Percentiles rank a stretch among this genome's conserved stretches.
phyloP scores from a whole-genome alignment of 2,888 invertebrate species.

The Dasysyrphus albostriatus region DNA sequence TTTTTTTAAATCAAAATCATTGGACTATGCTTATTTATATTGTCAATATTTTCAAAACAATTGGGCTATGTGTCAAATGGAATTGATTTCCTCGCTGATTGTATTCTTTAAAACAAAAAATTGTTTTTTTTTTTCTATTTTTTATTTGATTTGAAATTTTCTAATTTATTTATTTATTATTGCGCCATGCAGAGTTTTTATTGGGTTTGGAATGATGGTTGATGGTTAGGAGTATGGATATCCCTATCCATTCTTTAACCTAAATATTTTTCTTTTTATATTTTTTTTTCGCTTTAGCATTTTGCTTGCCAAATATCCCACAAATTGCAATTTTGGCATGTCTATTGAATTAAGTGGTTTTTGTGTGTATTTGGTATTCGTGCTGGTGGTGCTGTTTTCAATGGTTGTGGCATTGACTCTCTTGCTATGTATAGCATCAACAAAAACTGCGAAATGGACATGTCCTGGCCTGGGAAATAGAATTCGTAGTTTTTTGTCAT shows the following conservation, averaged over 20 bases:
- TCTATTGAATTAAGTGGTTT: conserved; percentile 74
- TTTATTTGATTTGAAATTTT: conserved; percentile 16
- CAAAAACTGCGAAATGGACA: conserved; percentile 60
- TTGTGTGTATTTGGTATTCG: conserved; percentile 45
- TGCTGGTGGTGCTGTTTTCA: conserved; percentile 37
- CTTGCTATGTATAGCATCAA: conserved; percentile 3
- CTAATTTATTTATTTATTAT: conserved; percentile 69
- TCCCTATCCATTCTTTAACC: conserved; percentile 13
- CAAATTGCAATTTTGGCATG: conserved; percentile 75
- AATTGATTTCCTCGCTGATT: conserved; percentile 60
- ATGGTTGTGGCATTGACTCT: conserved; percentile 56
- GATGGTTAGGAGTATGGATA: neutral
- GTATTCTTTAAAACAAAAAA: neutral
- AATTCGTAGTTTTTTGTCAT: conserved; percentile 19
- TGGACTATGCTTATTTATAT: neutral
- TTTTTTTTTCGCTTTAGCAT: neutral
- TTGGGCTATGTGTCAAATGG: conserved; percentile 39
- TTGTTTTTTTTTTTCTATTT: neutral
- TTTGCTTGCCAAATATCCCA: conserved; percentile 51
- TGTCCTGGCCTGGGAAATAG: conserved; percentile 51
- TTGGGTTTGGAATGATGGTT: neutral
- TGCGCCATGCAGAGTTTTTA: neutral
- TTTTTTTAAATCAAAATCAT: neutral
- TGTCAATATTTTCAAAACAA: neutral
- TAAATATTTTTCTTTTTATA: neutral